Base-by-base conservation (phyloP, 2,113 vertebrate genomes). In the Melanostigma gelatinosum region DNA sequence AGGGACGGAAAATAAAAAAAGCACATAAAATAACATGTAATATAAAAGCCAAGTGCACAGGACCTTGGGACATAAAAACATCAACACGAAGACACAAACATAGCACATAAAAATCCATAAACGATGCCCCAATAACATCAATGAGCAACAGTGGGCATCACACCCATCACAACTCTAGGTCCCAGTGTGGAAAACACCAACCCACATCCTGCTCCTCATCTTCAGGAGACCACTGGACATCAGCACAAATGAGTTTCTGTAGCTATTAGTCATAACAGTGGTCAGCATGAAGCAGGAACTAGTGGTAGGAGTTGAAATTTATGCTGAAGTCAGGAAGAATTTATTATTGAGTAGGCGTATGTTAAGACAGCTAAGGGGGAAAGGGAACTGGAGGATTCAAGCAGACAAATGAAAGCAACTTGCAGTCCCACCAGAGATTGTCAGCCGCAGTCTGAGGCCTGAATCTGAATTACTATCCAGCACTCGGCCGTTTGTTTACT, bases 381-480 rank as follows among this genome's bases (percentile, higher is more conserved):
- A 67, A 67, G 46, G 36, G 61, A 69, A 77, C 57, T n/a, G 0
- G 50, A 68, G 71, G 74, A 82, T 88, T 79, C 80, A 82, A 75
- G 77, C 77, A 77, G 84, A 82, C 78, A 82, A 88, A 87, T 84
- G 72, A 87, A 89, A 87, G 85, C 70, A 80, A 74, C 72, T 57
- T 74, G 36, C 65, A 75, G 78, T 74, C 85, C 81, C 85, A 71
- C 58, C 52, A 73, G 85, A 79, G 65, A 84, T 32, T 72, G 83
- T 86, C 87, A 81, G 78, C 77, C 73, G 65, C 76, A 77, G 76
- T 90, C 80, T 80, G 73, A 84, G 82, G 64, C 73, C 73, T 77
- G 81, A 85, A 87, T 88, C 57, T 52, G 72, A 87, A 90, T 86
- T 79, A 62, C 69, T 65, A 60, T 74, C 70, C 70, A 61, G 65